These are phyloP conservation scores for Anneissia japonica DNA, from an alignment of 35 echinoderm and acorn worm genomes.

Conservation along the genomic window DNA sequence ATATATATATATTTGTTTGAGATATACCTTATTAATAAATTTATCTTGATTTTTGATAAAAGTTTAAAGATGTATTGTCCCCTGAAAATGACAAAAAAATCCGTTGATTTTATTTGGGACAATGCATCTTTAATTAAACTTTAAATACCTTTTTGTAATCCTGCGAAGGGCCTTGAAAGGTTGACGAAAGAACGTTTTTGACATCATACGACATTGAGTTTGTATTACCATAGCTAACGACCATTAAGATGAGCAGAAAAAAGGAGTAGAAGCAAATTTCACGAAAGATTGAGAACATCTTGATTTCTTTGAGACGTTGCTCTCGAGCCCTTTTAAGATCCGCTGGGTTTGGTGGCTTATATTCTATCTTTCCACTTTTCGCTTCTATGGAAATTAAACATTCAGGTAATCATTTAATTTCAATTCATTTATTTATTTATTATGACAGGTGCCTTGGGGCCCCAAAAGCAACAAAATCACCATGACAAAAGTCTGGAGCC, in stretches of 20 bases:
- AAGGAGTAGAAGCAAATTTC: slow-evolving; percentile 89
- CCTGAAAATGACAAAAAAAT: too few species aligned
- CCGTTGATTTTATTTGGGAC: too few species aligned
- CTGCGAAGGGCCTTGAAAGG: slow-evolving; percentile 23
- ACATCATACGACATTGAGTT: slow-evolving; percentile 50
- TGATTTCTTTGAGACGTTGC: slow-evolving; percentile 67
- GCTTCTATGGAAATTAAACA: not conserved
- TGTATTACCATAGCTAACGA: slow-evolving; percentile 74
- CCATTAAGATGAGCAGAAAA: slow-evolving; percentile 55
- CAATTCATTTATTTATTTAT: too few species aligned
- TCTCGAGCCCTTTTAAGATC: slow-evolving; percentile 44
- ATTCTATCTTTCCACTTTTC: slow-evolving; percentile 49
- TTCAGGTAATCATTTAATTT: too few species aligned
- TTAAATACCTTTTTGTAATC: slow-evolving; percentile 53
- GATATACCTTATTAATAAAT: too few species aligned
- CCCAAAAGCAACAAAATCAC: too few species aligned
- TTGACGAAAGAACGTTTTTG: slow-evolving; percentile 42
- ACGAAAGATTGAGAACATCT: slow-evolving; percentile 73
- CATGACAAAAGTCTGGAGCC: too few species aligned
- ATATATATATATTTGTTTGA: too few species aligned
- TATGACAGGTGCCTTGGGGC: too few species aligned
- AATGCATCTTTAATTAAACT: too few species aligned
- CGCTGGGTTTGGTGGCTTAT: slow-evolving; percentile 55
- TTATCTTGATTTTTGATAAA: too few species aligned
- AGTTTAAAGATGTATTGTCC: too few species aligned